Percentiles rank a stretch among this genome's conserved stretches.
These are phyloP conservation scores for Leptopilina syphax DNA, from an alignment of 2,888 invertebrate species.

Conservation along the genomic window DNA sequence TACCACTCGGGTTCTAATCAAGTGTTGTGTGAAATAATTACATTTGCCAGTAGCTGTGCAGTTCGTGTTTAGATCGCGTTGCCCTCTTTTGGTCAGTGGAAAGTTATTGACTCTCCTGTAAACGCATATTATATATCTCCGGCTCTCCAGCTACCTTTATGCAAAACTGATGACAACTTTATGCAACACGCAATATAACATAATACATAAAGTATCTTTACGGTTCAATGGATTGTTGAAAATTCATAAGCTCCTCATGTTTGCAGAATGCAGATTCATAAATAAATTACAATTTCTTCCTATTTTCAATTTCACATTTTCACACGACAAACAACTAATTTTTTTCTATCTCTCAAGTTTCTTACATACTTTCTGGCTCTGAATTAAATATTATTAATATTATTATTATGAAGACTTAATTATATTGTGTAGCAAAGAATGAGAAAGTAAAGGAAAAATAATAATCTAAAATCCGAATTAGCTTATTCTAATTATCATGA, in stretches of 20 bases:
- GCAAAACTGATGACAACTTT: constrained; percentile 25
- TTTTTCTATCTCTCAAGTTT: too few relatives aligned
- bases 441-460: too few relatives aligned
- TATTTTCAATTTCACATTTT: too few relatives aligned
- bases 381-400: too few relatives aligned
- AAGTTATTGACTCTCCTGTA: constrained; percentile 28
- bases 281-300: too few relatives aligned
- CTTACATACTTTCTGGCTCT: too few relatives aligned
- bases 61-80: constrained; percentile 36
- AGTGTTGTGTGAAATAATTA: constrained; percentile 31
- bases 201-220: constrained; percentile 20
- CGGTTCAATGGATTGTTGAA: constrained; percentile 18
- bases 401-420: too few relatives aligned
- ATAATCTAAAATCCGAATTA: constrained; percentile 24
- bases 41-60: constrained; percentile 34
- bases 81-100: constrained; percentile 24
- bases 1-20: constrained; percentile 34
- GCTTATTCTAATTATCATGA: constrained; percentile 27
- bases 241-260: neutral
- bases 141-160: neutral
- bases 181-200: constrained; percentile 28
- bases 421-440: too few relatives aligned
- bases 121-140: constrained; percentile 18
- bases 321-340: too few relatives aligned
- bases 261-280: too few relatives aligned